phyloP scores from a whole-genome alignment of 2,113 vertebrate genomes.

The Varanus salvator region DNA sequence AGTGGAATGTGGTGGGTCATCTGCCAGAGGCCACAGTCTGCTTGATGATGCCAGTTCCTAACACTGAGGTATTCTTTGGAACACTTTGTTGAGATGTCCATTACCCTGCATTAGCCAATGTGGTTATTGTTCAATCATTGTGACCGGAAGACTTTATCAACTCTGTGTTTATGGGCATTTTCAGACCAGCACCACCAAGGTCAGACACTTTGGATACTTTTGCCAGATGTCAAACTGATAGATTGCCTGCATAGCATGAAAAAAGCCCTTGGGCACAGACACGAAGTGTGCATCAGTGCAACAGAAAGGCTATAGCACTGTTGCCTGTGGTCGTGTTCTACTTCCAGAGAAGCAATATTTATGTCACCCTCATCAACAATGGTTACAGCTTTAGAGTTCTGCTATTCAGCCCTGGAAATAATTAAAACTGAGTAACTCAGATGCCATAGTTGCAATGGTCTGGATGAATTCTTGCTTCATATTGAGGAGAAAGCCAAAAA shows the following conservation, averaged over 20 bases:
- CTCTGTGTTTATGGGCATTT: not conserved
- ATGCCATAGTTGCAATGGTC: constrained; percentile 48
- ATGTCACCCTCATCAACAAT: constrained; percentile 42
- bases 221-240: constrained; percentile 35
- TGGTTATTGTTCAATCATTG: rapidly evolving
- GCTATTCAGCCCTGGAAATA: constrained; percentile 22
- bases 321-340: constrained; percentile 56
- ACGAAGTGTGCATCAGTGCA: constrained; percentile 47
- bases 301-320: constrained; percentile 21
- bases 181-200: constrained; percentile 7
- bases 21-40: not conserved
- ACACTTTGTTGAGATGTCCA: not conserved
- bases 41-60: not conserved
- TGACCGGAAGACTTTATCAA: not conserved
- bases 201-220: constrained; percentile 44
- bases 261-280: constrained; percentile 44
- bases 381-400: constrained; percentile 34
- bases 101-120: not conserved
- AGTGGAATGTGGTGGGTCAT: too few relatives aligned
- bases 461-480: constrained; percentile 53
- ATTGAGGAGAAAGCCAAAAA: not conserved
- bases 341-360: constrained; percentile 52
- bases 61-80: not conserved
- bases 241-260: not conserved
- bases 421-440: constrained; percentile 47